phyloP scores from a whole-genome alignment of 2,888 invertebrate genomes.

The Myopa testacea region DNA sequence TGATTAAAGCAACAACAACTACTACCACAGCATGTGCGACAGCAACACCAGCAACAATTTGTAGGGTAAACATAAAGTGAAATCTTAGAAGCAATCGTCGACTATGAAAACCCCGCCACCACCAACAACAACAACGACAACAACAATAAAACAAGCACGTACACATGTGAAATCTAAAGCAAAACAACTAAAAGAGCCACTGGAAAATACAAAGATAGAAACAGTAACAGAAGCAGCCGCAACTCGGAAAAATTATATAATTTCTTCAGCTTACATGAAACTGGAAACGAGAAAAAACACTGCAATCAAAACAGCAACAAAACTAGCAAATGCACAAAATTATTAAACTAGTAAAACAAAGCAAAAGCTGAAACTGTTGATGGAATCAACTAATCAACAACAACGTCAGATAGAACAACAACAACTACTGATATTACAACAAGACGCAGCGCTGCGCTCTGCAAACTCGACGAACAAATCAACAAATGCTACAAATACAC shows the following conservation, averaged over 20 bases:
- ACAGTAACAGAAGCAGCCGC: background rate
- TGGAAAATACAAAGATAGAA: background rate
- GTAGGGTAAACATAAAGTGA: background rate
- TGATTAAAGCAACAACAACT: no score
- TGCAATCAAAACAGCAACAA: conserved; percentile 9
- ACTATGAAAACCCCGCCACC: background rate
- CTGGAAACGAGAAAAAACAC: background rate
- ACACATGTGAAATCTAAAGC: background rate
- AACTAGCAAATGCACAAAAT: background rate
- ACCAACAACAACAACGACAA: background rate
- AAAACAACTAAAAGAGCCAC: conserved; percentile 10
- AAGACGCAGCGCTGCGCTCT: no score
- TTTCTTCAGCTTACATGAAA: conserved; percentile 12
- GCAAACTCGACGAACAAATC: no score
- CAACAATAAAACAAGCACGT: background rate
- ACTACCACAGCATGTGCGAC: no score
- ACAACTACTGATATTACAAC: no score
- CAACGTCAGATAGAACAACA: no score
- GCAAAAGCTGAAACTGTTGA: conserved; percentile 10
- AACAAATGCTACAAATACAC: background rate
- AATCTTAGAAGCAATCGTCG: conserved; percentile 6
- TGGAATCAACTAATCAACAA: conserved; percentile 12
- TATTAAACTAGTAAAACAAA: background rate
- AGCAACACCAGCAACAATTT: no score
- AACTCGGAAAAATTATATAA: conserved; percentile 3